Percentiles rank a stretch among this genome's conserved stretches.
Evolutionary conservation across 2,797 vertebrate species (phyloP).

Genomic region (Sebastes itinus): DNA sequence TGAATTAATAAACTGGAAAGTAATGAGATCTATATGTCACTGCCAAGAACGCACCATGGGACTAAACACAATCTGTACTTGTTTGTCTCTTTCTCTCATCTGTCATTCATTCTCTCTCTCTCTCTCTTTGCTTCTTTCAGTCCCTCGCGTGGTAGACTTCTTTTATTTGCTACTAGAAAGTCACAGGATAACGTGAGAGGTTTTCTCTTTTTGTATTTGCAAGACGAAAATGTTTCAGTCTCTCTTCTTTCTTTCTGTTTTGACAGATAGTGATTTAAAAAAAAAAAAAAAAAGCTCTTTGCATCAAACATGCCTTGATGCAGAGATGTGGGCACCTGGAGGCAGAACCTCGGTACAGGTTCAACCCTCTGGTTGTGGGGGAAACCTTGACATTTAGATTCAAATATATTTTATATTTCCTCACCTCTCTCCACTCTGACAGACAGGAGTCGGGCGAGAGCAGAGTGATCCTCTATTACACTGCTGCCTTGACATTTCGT

Average conservation of each 20-base stretch:
- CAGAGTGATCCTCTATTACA: slow-evolving; percentile 23
- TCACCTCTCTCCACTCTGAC: slow-evolving; percentile 3
- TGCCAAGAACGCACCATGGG: slow-evolving; percentile 18
- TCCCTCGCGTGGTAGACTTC: neutral
- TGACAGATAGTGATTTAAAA: neutral
- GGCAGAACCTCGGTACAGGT: neutral
- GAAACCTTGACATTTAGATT: slow-evolving; percentile 26
- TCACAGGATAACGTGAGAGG: neutral
- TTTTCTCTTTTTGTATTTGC: neutral
- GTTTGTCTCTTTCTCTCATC: neutral
- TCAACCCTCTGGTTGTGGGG: neutral
- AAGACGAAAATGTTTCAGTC: neutral
- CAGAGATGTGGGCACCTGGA: neutral
- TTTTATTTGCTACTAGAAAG: neutral
- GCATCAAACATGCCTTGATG: neutral
- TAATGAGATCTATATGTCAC: slow-evolving; percentile 20
- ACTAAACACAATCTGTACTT: slow-evolving; percentile 17
- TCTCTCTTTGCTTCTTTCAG: neutral
- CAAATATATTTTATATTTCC: neutral
- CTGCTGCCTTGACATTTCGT: slow-evolving; percentile 37
- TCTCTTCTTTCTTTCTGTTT: neutral
- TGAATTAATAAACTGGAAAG: slow-evolving; percentile 30
- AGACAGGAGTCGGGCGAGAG: neutral
- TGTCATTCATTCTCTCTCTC: neutral
- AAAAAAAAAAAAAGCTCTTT: neutral